Base-by-base conservation (phyloP, 30 jellyfish, hydroid and myxozoan genomes). In the Hydractinia symbiolongicarpus region DNA sequence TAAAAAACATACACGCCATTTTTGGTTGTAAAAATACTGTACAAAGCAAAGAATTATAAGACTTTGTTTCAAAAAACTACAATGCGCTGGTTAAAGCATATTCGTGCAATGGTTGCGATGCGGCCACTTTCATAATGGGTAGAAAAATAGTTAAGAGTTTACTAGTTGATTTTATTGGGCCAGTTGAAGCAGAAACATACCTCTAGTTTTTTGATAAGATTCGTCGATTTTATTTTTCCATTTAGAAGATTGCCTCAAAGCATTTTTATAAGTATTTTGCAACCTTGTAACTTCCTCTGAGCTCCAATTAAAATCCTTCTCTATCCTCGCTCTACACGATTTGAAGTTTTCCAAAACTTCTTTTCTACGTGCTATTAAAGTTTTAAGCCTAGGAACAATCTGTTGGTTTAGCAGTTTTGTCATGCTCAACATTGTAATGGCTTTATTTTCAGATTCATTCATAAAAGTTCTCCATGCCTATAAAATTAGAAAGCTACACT, bases 401-500 rank as follows among this genome's bases (percentile, higher is more conserved):
- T 62, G 62, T 19, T 82, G 7, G 20, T 68, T 86, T n/a, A 91
- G 58, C 54, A 58, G 83, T 75, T 86, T 91, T 67, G 86, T 84
- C 88, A 73, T 81, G 50, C 78, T 90, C 30, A 86, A 54, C 75
- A 91, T 87, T 13, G 84, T 77, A 5, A 91, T 91, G n/a, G 96
- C 95, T 82, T 91, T 86, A 81, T 91, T 91, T 66, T 91, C 98
- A n/a, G 91, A 74, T 72, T 91, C 98, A 44, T 92, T 91, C 9
- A 86, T 77, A 77, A 58, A 91, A 5, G 93, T 79, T 53, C 94
- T 88, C 98, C 98, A 91, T 4, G 98, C 98, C 98, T 91, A 81
- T 30, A 86, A 73, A 56, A 21, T 77, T 9, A 49, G 79, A 40
- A 8, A 76, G 61, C 8, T 30, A 30, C 44, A 30, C 44, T 30